Conservation (phyloP, 2,113 vertebrate genomes). For the Ahaetulla prasina region DNA sequence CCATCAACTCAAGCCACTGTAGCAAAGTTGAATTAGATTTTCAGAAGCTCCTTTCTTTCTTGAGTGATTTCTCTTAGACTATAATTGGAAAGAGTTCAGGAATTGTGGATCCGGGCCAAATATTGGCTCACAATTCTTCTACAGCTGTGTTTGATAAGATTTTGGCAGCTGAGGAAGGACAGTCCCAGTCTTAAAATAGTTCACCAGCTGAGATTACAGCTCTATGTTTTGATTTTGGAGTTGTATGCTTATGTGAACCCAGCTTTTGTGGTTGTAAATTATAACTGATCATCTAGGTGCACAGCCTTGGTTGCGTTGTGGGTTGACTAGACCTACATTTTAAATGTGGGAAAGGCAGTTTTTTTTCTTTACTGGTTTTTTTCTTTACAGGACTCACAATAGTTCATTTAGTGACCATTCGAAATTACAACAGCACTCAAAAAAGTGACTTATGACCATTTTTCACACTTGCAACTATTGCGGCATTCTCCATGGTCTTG, state of each 20-base stretch:
- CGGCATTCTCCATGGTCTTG: no score
- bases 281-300: background rate
- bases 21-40: background rate
- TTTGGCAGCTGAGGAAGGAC: background rate
- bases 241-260: background rate
- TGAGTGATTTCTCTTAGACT: background rate
- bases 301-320: background rate
- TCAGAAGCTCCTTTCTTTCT: background rate
- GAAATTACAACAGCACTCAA: no score
- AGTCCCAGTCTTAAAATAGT: background rate
- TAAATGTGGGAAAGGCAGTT: background rate
- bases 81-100: background rate
- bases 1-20: background rate
- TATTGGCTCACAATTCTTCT: background rate
- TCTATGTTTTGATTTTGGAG: background rate
- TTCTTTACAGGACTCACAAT: no score
- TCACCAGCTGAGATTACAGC: background rate
- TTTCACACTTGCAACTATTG: no score
- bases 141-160: background rate
- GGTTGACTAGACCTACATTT: background rate
- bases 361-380: no score
- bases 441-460: no score
- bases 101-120: constrained; percentile 5
- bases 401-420: no score
- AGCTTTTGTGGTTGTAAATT: background rate